Base-by-base conservation (phyloP, 2,797 vertebrate species). In the Thunnus albacares region DNA sequence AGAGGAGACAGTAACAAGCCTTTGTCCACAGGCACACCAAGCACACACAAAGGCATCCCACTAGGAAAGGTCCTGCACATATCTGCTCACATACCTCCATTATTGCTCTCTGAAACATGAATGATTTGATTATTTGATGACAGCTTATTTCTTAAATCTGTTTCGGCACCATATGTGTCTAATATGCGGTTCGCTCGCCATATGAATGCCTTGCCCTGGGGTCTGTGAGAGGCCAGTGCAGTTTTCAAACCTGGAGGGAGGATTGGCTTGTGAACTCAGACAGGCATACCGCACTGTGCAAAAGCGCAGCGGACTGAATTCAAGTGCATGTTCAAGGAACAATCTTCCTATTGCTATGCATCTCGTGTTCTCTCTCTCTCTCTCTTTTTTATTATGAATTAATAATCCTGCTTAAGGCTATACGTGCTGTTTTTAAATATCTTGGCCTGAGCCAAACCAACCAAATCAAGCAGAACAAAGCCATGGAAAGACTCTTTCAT, bases 41-140 rank as follows among this genome's bases (percentile, higher is more conserved):
- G 77, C 89, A 51, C 68, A 80, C 87, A 92, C 88, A 89, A 91
- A 93, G 86, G 60, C 77, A 10, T 87, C 84, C 86, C 90, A 92
- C 85, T 89, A 83, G 87, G 75, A 91, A 61, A 80, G 82, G 80
- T 82, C 79, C 71, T 11, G 81, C 81, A 75, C 77, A 60, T 83
- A 87, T 93, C 89, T 80, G 83, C 92, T 86, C 80, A 62, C 80
- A 56, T 89, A 91, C 91, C 92, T 93, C 91, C 73, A 64, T 93
- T 86, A 92, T 91, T 95, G 93, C 92, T 94, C 93, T 76, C 81
- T 94, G 92, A 91, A 93, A 93, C 93, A 94, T 93, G 88, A 92
- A 94, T 94, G 90, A 95, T 94, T 93, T 92, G 90, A 94, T 94
- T 94, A 94, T 94, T 94, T 94, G 93, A 95, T 95, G 94, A 95